Conservation (phyloP, 2,113 vertebrate species). For the Protobothrops flavoviridis region DNA sequence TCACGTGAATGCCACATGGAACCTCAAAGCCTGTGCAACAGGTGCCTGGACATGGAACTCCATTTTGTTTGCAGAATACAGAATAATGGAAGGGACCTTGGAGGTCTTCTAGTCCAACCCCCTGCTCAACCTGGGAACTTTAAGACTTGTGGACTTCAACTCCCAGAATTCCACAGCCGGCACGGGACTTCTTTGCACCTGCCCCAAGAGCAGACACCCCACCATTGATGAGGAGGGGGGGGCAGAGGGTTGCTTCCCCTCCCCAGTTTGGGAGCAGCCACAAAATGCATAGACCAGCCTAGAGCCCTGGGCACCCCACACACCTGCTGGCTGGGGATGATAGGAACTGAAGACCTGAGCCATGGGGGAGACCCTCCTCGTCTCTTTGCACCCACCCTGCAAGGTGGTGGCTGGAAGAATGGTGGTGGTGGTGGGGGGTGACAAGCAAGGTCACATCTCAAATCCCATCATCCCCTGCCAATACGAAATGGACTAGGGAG, state of each 20-base stretch:
- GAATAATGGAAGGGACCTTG: background rate
- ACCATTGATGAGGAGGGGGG: background rate
- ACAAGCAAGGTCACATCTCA: background rate
- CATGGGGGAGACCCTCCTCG: background rate
- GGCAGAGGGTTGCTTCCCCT: background rate
- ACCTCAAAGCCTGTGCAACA: background rate
- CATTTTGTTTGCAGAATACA: no score
- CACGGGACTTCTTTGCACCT: background rate
- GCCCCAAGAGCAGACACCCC: background rate
- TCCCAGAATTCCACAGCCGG: background rate
- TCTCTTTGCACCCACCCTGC: background rate
- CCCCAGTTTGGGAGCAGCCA: background rate
- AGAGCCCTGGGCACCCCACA: background rate
- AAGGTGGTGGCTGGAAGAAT: background rate
- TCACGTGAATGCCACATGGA: background rate
- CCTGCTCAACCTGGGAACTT: background rate
- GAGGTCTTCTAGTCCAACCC: background rate
- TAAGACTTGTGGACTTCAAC: background rate
- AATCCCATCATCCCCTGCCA: background rate
- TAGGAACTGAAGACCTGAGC: background rate
- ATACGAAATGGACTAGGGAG: background rate
- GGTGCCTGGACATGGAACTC: background rate
- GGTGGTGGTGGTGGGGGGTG: no score
- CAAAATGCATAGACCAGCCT: background rate
- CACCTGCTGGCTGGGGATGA: background rate